These are phyloP conservation scores for Mycteria americana DNA, from an alignment of 2,797 vertebrate species.

Conservation along the genomic window DNA sequence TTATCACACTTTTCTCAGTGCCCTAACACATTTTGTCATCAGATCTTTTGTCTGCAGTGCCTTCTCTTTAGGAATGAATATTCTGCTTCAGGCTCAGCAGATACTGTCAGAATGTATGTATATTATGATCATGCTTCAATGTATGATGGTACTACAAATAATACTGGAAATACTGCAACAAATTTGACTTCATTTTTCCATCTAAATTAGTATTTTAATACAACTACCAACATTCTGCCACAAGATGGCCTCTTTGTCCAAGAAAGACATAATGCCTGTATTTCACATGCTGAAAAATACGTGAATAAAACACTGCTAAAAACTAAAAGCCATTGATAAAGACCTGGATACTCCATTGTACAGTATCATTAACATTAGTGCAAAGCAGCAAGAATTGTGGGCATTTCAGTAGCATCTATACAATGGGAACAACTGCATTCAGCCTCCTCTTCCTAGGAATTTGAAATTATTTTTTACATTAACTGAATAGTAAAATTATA, in stretches of 20 bases:
- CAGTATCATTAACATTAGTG: background rate
- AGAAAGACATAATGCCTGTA: background rate
- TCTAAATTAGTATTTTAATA: background rate
- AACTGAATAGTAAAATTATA: background rate
- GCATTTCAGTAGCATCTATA: background rate
- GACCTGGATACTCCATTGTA: background rate
- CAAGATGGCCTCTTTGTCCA: conserved; percentile 62
- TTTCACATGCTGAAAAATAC: background rate
- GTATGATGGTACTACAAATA: background rate
- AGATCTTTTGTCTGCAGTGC: background rate
- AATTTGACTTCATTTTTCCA: background rate
- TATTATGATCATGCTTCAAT: background rate
- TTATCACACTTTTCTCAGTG: background rate
- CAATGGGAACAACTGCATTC: background rate
- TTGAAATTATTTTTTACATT: background rate
- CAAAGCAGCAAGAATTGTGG: background rate
- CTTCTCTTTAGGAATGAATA: background rate
- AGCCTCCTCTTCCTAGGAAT: background rate
- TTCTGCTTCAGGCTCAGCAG: background rate
- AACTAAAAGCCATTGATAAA: background rate
- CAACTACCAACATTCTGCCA: conserved; percentile 25
- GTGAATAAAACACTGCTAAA: background rate
- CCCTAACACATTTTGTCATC: background rate
- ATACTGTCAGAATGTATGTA: background rate
- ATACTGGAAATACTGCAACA: background rate